Base-by-base conservation (phyloP, 1,140 invertebrate genomes). In the Magallana angulata region DNA sequence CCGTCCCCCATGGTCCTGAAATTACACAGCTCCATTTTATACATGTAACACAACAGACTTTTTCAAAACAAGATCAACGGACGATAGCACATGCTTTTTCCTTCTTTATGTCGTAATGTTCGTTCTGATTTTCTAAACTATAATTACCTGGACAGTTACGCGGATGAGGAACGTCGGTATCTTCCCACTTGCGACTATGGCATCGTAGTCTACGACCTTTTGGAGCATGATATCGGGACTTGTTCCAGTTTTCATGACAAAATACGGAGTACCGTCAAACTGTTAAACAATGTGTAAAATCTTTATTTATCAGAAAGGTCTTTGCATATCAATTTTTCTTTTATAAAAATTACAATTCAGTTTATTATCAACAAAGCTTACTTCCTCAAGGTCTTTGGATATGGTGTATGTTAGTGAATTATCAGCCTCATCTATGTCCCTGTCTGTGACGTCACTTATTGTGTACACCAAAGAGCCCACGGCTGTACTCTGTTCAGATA, bases 181-280 rank as follows among this genome's bases (percentile, higher is more conserved):
- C 68, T 76, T 36, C 68, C 68, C 30, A 8, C 9, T 30, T 36
- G 8, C 24, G 14, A 76, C 68, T 0, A 76, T 30, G 9, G 68
- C 68, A 76, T 76, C 68, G 24, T 48, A 76, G 68, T 76, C 68
- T 11, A 76, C 12, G 36, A 30, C 1, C 24, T 76, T 24, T 30
- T 4, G 68, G 36, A 76, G 68, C 18, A 76, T 30, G 24, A 76
- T 76, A 36, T 76, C 30, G 11, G 68, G 24, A 24, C 24, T 76
- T 30, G 24, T 76, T 18, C 68, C 68, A 36, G 18, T 36, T 36
- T 76, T 8, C 68, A 76, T 76, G 12, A 1, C 24, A 24, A 76
- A 76, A 76, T 76, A 76, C 68, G 68, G 30, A 4, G 68, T 76
- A 8, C 68, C 68, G 30, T 76, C 68, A 36, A 76, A 76, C 68